Conservation (phyloP, 2,113 vertebrate genomes). For the Gnathonemus echidnorhynchus region DNA sequence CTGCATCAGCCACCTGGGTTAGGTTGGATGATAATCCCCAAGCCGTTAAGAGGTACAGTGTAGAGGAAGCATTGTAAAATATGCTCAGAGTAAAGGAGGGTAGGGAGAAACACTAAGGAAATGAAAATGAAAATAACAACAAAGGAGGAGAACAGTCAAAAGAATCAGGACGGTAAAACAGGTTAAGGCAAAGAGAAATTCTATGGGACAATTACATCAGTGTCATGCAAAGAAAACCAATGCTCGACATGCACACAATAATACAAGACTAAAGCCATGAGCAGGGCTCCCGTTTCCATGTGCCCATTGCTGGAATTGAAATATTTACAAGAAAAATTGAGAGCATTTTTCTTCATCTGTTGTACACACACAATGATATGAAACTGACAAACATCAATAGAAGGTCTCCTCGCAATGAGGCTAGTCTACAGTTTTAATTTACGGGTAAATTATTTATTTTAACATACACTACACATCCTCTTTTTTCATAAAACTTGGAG, state of each 20-base stretch:
- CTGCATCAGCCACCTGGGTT: slow-evolving; percentile 52
- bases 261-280: slow-evolving; percentile 68
- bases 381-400: slow-evolving; percentile 69
- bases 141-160: slow-evolving; percentile 45
- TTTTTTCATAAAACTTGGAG: slow-evolving; percentile 54
- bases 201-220: slow-evolving; percentile 54
- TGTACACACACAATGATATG: slow-evolving; percentile 59
- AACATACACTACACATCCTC: slow-evolving; percentile 64
- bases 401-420: slow-evolving; percentile 69
- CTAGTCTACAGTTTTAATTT: slow-evolving; percentile 90
- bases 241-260: slow-evolving; percentile 81
- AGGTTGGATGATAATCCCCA: slow-evolving; percentile 50
- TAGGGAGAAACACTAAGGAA: neutral
- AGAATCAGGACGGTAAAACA: slow-evolving; percentile 20
- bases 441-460: slow-evolving; percentile 65
- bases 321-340: slow-evolving; percentile 76
- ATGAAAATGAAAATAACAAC: slow-evolving; percentile 38
- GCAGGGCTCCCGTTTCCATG: slow-evolving; percentile 60
- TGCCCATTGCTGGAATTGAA: slow-evolving; percentile 59
- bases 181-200: slow-evolving; percentile 21
- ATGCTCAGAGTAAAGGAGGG: slow-evolving; percentile 42
- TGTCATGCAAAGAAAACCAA: slow-evolving; percentile 72
- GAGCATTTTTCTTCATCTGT: slow-evolving; percentile 43
- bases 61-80: slow-evolving; percentile 66
- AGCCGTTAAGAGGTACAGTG: slow-evolving; percentile 66